Evolutionary conservation across 2,888 invertebrate species (phyloP).

Genomic region (Netelia melanura): DNA sequence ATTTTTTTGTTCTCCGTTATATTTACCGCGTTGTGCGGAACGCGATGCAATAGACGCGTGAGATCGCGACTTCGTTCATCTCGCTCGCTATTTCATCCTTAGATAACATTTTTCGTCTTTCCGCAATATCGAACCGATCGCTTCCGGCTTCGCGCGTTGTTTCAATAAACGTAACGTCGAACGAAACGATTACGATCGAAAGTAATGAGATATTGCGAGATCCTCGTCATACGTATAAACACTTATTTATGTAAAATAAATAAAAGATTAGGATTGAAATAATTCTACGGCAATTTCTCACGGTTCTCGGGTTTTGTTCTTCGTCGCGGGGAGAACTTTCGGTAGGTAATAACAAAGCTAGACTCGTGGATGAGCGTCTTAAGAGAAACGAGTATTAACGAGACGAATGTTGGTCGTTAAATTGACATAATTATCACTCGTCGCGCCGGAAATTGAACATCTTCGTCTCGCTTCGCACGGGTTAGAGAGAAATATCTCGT

Average conservation of each 20-base stretch:
- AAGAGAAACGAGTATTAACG: conserved; percentile 26
- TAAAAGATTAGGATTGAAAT: conserved; percentile 4
- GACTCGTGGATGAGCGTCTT: conserved; percentile 7
- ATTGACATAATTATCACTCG: conserved; percentile 32
- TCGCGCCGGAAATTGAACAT: conserved; percentile 64
- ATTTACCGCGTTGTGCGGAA: conserved; percentile 10
- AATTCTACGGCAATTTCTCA: conserved; percentile 62
- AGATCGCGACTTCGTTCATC: not conserved
- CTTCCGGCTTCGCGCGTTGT: conserved; percentile 45
- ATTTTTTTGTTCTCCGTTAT: conserved; percentile 4
- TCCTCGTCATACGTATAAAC: not conserved
- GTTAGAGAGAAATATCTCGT: not conserved
- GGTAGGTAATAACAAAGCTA: conserved; percentile 25
- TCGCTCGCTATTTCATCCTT: not conserved
- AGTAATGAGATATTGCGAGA: conserved; percentile 4
- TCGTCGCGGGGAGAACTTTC: conserved; percentile 44
- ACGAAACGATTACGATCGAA: not conserved
- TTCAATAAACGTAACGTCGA: conserved; percentile 16
- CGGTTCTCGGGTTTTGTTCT: conserved; percentile 41
- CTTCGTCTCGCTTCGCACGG: conserved; percentile 21
- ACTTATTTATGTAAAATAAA: not conserved
- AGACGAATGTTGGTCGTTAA: conserved; percentile 32
- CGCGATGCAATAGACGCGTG: not conserved
- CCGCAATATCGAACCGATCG: conserved; percentile 15
- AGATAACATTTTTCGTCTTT: conserved; percentile 11